Percentiles rank a stretch among this genome's conserved stretches.
Conservation (phyloP, 2,888 invertebrate genomes). For the Ptychoptera albimana region DNA sequence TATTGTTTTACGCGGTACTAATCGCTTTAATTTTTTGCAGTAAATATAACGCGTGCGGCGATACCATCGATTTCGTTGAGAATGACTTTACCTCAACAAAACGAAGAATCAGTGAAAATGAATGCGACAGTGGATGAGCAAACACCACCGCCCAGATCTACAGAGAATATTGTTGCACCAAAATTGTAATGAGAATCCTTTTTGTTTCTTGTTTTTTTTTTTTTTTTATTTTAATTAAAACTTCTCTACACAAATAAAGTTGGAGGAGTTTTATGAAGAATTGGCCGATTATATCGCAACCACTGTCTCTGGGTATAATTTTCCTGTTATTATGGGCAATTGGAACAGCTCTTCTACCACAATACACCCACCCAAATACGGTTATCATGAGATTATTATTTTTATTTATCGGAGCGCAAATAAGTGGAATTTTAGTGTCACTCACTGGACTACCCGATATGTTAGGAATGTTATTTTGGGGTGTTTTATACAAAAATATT, state of each 20-base stretch:
- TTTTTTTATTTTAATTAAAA: too few species aligned
- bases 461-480: slow-evolving; percentile 45
- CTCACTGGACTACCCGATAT: slow-evolving; percentile 33
- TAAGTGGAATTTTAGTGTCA: slow-evolving; percentile 23
- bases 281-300: slow-evolving; percentile 25
- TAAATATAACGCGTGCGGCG: too few species aligned
- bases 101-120: too few species aligned
- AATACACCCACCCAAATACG: slow-evolving; percentile 19
- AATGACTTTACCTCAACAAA: too few species aligned
- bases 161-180: too few species aligned
- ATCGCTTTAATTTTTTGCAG: too few species aligned
- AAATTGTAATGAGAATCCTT: too few species aligned
- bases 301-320: slow-evolving; percentile 22
- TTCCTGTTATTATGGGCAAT: slow-evolving; percentile 28
- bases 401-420: slow-evolving; percentile 27
- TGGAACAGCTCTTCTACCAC: slow-evolving; percentile 23
- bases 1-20: too few species aligned
- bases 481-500: slow-evolving; percentile 35
- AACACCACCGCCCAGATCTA: too few species aligned
- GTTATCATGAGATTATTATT: slow-evolving; percentile 26
- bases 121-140: too few species aligned
- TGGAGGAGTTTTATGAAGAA: slow-evolving; percentile 23
- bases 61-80: too few species aligned
- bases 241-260: slow-evolving; percentile 14
- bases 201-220: too few species aligned